Base-by-base conservation (phyloP, 2,113 vertebrate genomes). In the Otis tarda region DNA sequence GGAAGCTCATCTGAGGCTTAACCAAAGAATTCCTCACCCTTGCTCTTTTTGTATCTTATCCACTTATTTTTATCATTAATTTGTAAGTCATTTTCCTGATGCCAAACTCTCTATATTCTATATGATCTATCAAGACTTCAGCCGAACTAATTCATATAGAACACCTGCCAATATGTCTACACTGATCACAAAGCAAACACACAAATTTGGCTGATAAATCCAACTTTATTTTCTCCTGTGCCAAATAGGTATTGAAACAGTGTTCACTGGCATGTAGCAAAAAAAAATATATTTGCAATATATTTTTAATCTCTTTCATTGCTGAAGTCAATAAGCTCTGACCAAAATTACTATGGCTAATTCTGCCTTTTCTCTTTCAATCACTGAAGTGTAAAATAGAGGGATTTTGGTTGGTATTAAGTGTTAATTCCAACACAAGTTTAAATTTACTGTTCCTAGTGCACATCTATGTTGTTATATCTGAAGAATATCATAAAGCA, bases 241-340 rank as follows among this genome's bases (percentile, higher is more conserved):
- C 25, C 64, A 74, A n/a, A 53, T 2, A 90, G 41, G 20, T 67
- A 63, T 31, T 89, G 65, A 81, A 90, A 86, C 14, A 74, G 37
- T 60, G 47, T 50, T 87, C 27, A 25, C 23, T 74, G 60, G 78
- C 25, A 87, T 1, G 3, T 12, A 59, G 20, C 0, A 1, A 5
- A 76, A 93, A 93, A 81, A 77, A 10, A 61, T 5, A 14, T 33
- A 74, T 73, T 74, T 77, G 50, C 52, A 94, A 86, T 55, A 64
- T 27, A 87, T 68, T 87, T 92, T 90, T 57, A 56, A 73, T 70
- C 39, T 80, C 37, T 70, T 83, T 69, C 60, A 74, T 27, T 90
- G 69, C 30, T 81, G n/a, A 87, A 89, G 43, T 82, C 39, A 91
- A 21, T 67, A 78, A 93, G 22, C 18, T 90, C n/a, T 64, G 43